A percentile compares a stretch with the other conserved stretches of the same genome.
Conservation (phyloP, 2,113 vertebrate genomes). For the Odontophorus gujanensis region DNA sequence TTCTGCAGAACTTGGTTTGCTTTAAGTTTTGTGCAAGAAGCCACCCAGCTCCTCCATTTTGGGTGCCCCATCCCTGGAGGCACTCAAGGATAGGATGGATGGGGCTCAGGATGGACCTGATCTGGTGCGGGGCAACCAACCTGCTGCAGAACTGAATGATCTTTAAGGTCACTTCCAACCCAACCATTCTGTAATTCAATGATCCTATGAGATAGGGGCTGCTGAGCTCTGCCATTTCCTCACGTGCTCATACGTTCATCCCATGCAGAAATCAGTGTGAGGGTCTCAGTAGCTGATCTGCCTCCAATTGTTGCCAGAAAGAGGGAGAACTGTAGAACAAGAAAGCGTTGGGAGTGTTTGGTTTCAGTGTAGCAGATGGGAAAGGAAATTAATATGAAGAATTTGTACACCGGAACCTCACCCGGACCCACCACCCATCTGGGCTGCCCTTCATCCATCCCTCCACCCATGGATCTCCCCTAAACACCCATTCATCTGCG, state of each 20-base stretch:
- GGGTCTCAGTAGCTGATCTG: not conserved
- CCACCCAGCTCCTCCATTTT: not conserved
- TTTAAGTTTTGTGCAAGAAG: conserved; percentile 11
- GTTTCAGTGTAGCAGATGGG: conserved; percentile 56
- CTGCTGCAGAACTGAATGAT: too few relatives aligned
- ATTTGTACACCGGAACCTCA: conserved; percentile 36
- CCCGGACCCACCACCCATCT: conserved; percentile 39
- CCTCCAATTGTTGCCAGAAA: not conserved
- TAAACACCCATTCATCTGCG: not conserved
- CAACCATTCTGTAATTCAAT: too few relatives aligned
- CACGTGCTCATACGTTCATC: not conserved
- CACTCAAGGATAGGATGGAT: too few relatives aligned
- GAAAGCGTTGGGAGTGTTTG: not conserved
- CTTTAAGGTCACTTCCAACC: too few relatives aligned
- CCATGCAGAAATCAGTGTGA: not conserved
- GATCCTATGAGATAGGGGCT: not conserved
- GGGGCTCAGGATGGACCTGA: too few relatives aligned
- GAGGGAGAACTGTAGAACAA: conserved; percentile 11
- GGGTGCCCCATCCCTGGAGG: too few relatives aligned
- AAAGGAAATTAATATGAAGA: conserved; percentile 51
- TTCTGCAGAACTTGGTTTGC: not conserved
- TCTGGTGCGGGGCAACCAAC: too few relatives aligned
- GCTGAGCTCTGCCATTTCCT: not conserved
- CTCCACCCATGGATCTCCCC: not conserved
- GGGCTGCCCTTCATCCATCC: conserved; percentile 37